These are phyloP conservation scores for Orchestes rusci DNA, from an alignment of 2,888 invertebrate genomes.

Conservation along the genomic window DNA sequence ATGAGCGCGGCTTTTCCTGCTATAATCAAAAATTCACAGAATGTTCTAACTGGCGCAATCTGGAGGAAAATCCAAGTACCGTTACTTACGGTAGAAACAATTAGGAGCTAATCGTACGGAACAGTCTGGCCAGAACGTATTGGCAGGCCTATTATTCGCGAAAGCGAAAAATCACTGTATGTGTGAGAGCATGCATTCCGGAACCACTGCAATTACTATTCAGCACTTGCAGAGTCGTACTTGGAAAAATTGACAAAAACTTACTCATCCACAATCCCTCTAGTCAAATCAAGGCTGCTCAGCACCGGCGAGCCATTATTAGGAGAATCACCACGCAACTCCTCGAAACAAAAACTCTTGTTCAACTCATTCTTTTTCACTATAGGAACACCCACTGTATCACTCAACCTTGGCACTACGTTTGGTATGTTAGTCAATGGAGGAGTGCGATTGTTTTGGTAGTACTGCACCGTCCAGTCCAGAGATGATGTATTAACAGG, in stretches of 20 bases:
- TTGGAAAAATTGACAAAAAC: constrained; percentile 21
- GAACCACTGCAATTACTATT: too few relatives aligned
- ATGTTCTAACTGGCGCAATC: too few relatives aligned
- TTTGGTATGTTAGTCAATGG: constrained; percentile 8
- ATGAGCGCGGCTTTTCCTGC: too few relatives aligned
- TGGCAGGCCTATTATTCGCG: too few relatives aligned
- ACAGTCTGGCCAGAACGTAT: too few relatives aligned
- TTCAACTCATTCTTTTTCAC: constrained; percentile 19
- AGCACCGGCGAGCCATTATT: constrained; percentile 26
- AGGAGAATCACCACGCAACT: constrained; percentile 27
- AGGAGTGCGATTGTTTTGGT: constrained; percentile 15
- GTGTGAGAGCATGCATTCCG: too few relatives aligned
- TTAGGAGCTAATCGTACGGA: too few relatives aligned
- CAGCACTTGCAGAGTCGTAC: too few relatives aligned
- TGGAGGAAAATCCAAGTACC: too few relatives aligned
- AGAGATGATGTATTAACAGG: not conserved
- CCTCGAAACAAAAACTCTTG: constrained; percentile 29
- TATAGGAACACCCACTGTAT: constrained; percentile 5
- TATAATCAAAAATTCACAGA: too few relatives aligned
- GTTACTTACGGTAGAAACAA: too few relatives aligned
- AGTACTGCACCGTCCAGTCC: constrained; percentile 16
- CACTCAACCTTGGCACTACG: constrained; percentile 2
- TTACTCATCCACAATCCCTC: constrained; percentile 36
- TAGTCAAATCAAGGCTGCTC: constrained; percentile 33
- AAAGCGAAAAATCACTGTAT: too few relatives aligned